Conservation (phyloP, 2,113 vertebrate species). For the Heteronetta atricapilla region DNA sequence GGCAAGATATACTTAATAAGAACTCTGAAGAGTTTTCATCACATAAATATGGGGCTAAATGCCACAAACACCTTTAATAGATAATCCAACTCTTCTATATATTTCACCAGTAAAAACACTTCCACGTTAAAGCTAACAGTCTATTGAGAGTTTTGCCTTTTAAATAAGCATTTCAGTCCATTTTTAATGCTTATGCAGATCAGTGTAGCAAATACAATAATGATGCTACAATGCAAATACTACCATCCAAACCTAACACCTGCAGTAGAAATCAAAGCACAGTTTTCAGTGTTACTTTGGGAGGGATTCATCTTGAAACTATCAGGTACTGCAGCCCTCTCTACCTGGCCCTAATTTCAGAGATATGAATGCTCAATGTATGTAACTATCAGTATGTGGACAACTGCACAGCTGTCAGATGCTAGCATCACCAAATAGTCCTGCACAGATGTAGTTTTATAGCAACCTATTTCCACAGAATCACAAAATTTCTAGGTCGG, state of each 20-base stretch:
- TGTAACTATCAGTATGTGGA: not conserved
- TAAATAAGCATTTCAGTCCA: not conserved
- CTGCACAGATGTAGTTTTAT: not conserved
- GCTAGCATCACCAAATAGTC: not conserved
- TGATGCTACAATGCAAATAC: not conserved
- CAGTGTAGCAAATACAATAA: not conserved
- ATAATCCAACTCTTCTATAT: not conserved
- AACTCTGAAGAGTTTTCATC: not conserved
- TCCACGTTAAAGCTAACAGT: not conserved
- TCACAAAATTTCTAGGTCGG: too few relatives aligned
- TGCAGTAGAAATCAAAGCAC: not conserved
- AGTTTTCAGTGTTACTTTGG: not conserved
- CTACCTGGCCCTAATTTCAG: not conserved
- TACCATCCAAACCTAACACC: not conserved
- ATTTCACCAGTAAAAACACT: not conserved
- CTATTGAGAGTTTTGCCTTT: not conserved
- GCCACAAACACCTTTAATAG: not conserved
- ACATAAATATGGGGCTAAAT: not conserved
- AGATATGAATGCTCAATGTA: not conserved
- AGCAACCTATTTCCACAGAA: not conserved
- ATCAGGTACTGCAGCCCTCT: not conserved
- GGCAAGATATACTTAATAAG: not conserved
- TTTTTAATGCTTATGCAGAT: not conserved
- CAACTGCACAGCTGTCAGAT: not conserved
- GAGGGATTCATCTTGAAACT: not conserved